Conservation (phyloP, 2,888 invertebrate species). For the Camponotus fellah region DNA sequence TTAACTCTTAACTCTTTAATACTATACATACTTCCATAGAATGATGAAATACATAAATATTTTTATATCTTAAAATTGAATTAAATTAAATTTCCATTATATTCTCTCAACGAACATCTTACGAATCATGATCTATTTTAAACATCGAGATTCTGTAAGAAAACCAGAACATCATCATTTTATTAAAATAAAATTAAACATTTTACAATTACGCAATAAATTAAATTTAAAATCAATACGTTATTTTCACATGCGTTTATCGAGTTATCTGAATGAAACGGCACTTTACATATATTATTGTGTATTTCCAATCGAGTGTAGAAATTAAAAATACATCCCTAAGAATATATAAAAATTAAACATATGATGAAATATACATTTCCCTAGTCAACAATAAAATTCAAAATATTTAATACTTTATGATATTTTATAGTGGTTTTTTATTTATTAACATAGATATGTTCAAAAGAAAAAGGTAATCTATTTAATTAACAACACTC, state of each 20-base stretch:
- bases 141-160: too few relatives aligned
- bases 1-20: background rate
- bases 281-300: background rate
- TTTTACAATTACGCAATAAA: background rate
- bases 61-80: background rate
- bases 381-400: background rate
- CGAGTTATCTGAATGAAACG: background rate
- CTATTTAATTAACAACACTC: background rate
- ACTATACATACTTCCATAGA: background rate
- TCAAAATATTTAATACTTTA: constrained; percentile 2
- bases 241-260: background rate
- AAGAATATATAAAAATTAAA: background rate
- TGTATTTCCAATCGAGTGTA: background rate
- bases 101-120: too few relatives aligned
- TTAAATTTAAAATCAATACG: background rate
- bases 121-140: too few relatives aligned
- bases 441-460: too few relatives aligned
- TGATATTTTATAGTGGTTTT: background rate
- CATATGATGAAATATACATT: background rate
- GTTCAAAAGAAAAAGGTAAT: too few relatives aligned
- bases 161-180: too few relatives aligned
- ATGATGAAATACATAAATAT: background rate
- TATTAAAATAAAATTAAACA: too few relatives aligned
- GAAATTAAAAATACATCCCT: background rate
- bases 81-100: too few relatives aligned